Evolutionary conservation across 1,140 invertebrate genomes (phyloP), one percentile per base, ranked within the genome.

Genomic region (Drosophila bifasciata): DNA sequence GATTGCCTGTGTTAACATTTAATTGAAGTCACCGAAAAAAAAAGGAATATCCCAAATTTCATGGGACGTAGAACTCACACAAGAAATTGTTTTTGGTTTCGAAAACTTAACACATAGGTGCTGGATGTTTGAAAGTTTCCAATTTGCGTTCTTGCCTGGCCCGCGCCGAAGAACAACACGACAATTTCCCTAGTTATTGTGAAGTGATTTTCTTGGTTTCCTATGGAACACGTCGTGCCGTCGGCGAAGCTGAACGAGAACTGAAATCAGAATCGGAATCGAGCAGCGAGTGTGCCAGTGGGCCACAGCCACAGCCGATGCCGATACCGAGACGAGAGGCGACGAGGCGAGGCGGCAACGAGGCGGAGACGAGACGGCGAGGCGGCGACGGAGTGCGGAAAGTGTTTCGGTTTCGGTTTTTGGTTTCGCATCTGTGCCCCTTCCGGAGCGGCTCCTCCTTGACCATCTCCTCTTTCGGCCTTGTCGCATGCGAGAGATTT

Each of bases 221-320:
- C 62, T 62, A 40, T 56, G 32, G 63, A 86, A 79, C 89, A 91
- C 85, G 85, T 91, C 81, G 66, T 83, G 74, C 70, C 89, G 85
- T 83, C 85, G 85, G 81, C 79, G 88, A 89, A 78, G 89, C 85
- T 91, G 67, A 89, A 89, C 85, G 85, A 91, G 83, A 91, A 91
- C 89, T 91, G 75, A 76, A 76, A 57, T 43, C 66, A 56, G 44
- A 68, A 56, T 63, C 56, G 43, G 46, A 53, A 53, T 44, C 19
- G 36, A 43, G 32, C 41, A n/a, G 70, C 53, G 61, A 74, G 48
- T 50, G 43, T 32, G 32, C 51, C 41, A 23, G 32, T 36, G 32
- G 1, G 32, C 32, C 19, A 21, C 19, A 21, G 32, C 32, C 32
- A 13, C 32, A 36, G 32, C 40, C 75, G 21, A 49, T 39, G 36